Evolutionary conservation across 2,113 vertebrate genomes (phyloP), one percentile per base, ranked within the genome.

Genomic region (Struthidea cinerea): DNA sequence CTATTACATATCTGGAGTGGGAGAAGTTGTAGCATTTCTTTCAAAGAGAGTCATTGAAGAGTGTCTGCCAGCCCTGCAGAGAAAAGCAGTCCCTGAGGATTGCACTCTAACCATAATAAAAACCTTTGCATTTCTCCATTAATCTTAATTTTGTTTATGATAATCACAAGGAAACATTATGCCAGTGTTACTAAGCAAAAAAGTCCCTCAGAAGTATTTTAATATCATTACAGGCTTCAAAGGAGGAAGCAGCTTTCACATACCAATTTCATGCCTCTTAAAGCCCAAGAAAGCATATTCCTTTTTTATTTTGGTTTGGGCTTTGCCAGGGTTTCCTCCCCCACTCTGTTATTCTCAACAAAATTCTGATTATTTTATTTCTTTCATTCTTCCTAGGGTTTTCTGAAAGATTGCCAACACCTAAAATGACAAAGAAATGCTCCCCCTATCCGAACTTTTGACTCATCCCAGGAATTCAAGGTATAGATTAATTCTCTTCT

Each of bases 361-460:
- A 21, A 68, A 46, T 49, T 71, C 16, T 1, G 1, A 11, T 53
- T 1, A 57, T 64, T 94, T 68, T 60, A 12, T 91, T 89, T 86
- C 13, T 80, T 88, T 74, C 20, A 37, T 89, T 84, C 39, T 93
- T 35, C 35, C 11, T 59, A 52, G 17, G 6, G 10, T 82, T 82
- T 87, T 87, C 52, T 75, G 52, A 84, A 87, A 76, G 3, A 37
- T 83, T 89, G 4, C 65, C 4, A 13, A 9, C 7, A 19, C 22
- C 3, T 59, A 39, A 80, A 11, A 74, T 4, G 13, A 41, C 37
- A 74, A 76, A 63, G 28, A 67, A 30, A 18, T 63, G 10, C 5
- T 79, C 8, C 20, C 5, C 4, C 7, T 1, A 0, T 11, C 13
- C 2, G 0, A 17, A 23, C 4, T 74, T 94, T 39, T 73, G 27